These are phyloP conservation scores for Phalanger gymnotis DNA, from an alignment of 2,797 vertebrate species.

Conservation along the genomic window DNA sequence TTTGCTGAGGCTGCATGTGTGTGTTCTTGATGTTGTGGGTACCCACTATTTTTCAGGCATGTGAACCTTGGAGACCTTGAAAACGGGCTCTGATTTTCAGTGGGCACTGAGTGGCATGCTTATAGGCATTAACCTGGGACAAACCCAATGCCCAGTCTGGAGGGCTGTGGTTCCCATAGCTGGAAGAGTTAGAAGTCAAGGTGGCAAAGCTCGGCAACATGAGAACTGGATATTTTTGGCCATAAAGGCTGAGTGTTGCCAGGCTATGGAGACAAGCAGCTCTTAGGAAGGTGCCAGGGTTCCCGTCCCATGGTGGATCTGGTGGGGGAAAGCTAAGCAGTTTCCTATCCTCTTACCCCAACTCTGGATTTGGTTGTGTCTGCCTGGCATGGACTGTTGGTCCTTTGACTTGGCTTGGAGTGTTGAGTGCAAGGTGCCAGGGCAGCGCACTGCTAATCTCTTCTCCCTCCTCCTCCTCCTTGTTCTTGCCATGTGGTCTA, in stretches of 20 bases:
- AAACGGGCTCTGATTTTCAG: neutral
- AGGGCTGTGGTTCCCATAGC: neutral
- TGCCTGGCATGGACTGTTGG: neutral
- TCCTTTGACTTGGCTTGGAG: conserved; percentile 2
- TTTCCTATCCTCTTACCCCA: neutral
- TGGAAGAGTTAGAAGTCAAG: neutral
- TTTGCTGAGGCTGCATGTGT: neutral
- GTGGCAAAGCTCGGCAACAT: neutral
- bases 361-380: neutral
- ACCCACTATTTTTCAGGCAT: neutral
- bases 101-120: neutral
- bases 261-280: neutral
- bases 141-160: neutral
- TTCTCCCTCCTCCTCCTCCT: conserved; percentile 70
- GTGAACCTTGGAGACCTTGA: neutral
- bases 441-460: conserved; percentile 62
- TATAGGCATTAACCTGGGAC: neutral
- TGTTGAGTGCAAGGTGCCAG: conserved; percentile 6
- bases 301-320: neutral
- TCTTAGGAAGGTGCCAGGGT: neutral
- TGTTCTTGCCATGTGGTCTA: conserved; percentile 75
- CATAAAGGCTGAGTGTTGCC: neutral
- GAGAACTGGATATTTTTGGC: neutral
- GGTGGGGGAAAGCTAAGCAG: neutral
- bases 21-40: neutral